These are phyloP conservation scores for Rafetus swinhoei DNA, from an alignment of 2,113 vertebrate species.

Conservation along the genomic window DNA sequence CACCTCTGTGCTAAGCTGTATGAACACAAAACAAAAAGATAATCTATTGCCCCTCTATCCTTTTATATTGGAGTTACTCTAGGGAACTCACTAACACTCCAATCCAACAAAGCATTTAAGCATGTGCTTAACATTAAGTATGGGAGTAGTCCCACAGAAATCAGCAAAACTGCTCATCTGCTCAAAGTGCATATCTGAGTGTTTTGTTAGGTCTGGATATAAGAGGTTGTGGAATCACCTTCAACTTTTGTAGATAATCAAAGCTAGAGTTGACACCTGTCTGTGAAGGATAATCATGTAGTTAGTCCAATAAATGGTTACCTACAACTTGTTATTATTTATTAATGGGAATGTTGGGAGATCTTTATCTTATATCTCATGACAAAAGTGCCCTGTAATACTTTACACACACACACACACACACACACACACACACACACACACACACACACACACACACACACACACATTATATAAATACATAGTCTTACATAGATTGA, in stretches of 20 bases:
- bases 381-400: neutral
- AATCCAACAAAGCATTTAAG: neutral
- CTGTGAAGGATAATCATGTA: neutral
- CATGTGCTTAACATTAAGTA: neutral
- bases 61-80: no score
- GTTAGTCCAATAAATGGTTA: neutral
- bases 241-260: no score
- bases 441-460: no score
- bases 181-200: neutral
- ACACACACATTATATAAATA: neutral
- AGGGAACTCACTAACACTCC: no score
- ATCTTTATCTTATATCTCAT: neutral
- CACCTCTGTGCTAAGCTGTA: no score
- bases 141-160: neutral
- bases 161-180: no score
- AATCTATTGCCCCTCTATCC: no score
- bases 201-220: neutral
- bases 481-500: neutral
- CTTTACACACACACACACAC: neutral
- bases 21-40: no score
- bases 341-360: neutral
- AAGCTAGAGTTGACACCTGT: no score
- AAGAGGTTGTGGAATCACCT: neutral
- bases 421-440: no score
- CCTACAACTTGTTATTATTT: neutral